These are phyloP conservation scores for Lepidurus couesii DNA, from an alignment of 1,140 invertebrate species.

Conservation along the genomic window DNA sequence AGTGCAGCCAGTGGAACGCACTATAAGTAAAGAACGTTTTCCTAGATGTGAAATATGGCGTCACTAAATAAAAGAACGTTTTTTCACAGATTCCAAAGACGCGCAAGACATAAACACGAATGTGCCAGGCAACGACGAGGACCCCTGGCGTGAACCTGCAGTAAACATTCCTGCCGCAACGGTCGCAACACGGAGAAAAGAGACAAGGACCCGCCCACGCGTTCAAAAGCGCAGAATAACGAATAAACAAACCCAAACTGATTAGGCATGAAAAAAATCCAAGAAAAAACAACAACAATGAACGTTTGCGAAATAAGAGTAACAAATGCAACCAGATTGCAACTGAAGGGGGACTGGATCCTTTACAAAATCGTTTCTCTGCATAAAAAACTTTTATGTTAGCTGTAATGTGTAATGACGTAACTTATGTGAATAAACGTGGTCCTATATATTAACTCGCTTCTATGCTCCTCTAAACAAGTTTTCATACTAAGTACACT, in stretches of 20 bases:
- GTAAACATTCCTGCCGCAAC: neutral
- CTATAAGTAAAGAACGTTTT: too few relatives aligned
- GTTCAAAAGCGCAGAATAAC: neutral
- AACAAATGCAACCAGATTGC: neutral
- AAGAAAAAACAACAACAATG: too few relatives aligned
- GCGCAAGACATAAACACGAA: neutral
- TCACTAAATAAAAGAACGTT: too few relatives aligned
- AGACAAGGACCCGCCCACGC: neutral
- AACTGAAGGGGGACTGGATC: neutral
- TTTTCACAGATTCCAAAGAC: neutral
- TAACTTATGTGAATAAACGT: neutral
- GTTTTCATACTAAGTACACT: too few relatives aligned
- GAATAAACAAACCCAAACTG: neutral
- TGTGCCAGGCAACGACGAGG: neutral
- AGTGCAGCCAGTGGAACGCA: too few relatives aligned
- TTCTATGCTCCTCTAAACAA: too few relatives aligned
- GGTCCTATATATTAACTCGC: neutral
- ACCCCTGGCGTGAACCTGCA: neutral
- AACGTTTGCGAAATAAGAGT: too few relatives aligned
- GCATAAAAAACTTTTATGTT: neutral
- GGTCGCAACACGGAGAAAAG: neutral
- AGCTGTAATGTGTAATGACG: neutral
- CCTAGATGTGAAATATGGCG: too few relatives aligned
- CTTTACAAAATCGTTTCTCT: neutral
- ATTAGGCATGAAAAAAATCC: neutral